Conservation (phyloP, 2,113 vertebrate species). For the Odocoileus virginianus region DNA sequence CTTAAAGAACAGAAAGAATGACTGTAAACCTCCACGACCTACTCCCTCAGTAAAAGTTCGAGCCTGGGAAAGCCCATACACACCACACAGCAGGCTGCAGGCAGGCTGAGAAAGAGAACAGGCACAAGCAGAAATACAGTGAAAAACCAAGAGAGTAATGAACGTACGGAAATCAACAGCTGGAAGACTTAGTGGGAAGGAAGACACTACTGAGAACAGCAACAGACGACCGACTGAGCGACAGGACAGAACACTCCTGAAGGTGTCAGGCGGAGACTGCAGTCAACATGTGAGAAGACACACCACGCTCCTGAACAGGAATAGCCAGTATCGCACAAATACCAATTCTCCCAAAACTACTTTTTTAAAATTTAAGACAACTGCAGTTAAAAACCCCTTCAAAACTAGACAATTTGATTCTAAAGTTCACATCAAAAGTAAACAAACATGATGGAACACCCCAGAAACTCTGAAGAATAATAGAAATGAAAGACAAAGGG, state of each 20-base stretch:
- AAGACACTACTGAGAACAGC: neutral
- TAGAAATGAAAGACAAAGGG: neutral
- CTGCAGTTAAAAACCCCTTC: neutral
- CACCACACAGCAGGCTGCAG: neutral
- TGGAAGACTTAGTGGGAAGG: neutral
- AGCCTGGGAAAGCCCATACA: neutral
- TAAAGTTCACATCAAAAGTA: neutral
- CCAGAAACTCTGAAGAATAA: neutral
- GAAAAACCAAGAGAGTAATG: neutral
- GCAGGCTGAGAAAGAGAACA: neutral
- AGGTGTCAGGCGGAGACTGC: neutral
- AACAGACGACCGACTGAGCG: neutral
- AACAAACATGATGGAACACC: neutral
- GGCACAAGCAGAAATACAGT: fast-evolving
- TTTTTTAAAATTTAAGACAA: neutral
- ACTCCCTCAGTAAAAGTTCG: neutral
- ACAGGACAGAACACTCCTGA: neutral
- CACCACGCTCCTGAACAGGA: neutral
- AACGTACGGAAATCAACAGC: neutral
- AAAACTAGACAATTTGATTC: neutral
- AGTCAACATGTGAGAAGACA: neutral
- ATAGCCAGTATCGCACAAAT: neutral
- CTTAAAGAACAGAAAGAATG: neutral
- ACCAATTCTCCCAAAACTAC: neutral
- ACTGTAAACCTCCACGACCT: neutral